Conservation (phyloP, 2,797 vertebrate species). For the Mico argentatus region DNA sequence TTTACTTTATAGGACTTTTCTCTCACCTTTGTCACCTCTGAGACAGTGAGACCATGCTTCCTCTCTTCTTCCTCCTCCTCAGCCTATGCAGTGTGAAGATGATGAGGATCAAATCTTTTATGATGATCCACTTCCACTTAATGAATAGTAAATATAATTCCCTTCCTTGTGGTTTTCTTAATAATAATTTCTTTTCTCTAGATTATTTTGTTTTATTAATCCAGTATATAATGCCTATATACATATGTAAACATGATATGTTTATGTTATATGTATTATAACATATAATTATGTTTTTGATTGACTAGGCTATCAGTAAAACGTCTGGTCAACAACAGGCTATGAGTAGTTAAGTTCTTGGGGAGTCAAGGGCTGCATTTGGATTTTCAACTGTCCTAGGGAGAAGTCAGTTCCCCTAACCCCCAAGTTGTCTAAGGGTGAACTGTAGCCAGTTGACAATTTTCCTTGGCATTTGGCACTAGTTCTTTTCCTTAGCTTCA, state of each 20-base stretch:
- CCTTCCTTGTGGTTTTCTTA: not conserved
- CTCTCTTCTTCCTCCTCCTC: not conserved
- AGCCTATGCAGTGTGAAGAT: not conserved
- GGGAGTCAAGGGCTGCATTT: not conserved
- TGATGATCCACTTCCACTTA: not conserved
- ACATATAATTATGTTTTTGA: not conserved
- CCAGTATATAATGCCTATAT: not conserved
- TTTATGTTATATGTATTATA: not conserved
- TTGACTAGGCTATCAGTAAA: too few species aligned
- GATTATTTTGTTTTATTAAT: not conserved
- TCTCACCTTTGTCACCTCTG: not conserved
- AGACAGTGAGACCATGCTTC: not conserved
- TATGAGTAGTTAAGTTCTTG: not conserved
- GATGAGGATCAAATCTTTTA: not conserved
- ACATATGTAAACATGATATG: not conserved
- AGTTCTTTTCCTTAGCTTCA: not conserved
- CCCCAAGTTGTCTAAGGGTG: not conserved
- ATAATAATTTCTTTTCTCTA: not conserved
- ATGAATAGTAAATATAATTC: not conserved
- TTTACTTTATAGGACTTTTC: not conserved
- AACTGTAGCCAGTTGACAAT: not conserved
- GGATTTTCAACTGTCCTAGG: not conserved
- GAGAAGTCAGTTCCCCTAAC: not conserved
- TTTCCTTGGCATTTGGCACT: not conserved
- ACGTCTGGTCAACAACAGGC: not conserved